Conservation (phyloP, 1,140 invertebrate species). For the Stenopsyche tienmushanensis region DNA sequence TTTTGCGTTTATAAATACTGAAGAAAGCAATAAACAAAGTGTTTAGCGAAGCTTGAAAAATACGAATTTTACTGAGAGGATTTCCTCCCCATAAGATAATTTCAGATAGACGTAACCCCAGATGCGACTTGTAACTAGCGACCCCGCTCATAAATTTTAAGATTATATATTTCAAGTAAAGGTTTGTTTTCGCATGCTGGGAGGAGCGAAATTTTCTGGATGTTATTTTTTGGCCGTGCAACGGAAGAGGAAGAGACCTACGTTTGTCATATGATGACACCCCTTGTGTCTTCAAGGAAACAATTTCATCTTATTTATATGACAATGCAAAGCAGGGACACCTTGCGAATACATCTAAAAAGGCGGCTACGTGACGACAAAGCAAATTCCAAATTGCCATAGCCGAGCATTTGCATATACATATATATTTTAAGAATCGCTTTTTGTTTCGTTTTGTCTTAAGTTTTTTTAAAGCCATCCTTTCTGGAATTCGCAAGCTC, state of each 20-base stretch:
- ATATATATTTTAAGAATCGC: background rate
- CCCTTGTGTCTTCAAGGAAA: background rate
- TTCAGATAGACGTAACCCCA: background rate
- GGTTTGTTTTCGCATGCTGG: background rate
- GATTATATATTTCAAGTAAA: conserved; percentile 26
- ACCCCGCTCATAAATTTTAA: conserved; percentile 20
- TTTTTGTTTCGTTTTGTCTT: too few relatives aligned
- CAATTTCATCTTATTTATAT: conserved; percentile 18
- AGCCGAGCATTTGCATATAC: background rate
- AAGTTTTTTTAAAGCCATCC: too few relatives aligned
- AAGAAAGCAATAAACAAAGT: too few relatives aligned
- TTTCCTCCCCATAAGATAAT: background rate
- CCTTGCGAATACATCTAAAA: conserved; percentile 6
- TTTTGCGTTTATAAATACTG: too few relatives aligned
- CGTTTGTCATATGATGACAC: conserved; percentile 6
- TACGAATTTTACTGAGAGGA: background rate
- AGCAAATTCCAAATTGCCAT: background rate
- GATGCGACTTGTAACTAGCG: conserved; percentile 14
- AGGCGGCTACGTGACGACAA: background rate
- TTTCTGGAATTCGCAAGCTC: too few relatives aligned
- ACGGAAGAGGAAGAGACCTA: background rate
- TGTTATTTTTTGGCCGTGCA: background rate
- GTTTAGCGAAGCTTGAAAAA: too few relatives aligned
- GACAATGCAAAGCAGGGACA: background rate
- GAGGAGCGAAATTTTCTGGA: background rate